A percentile compares a stretch with the other conserved stretches of the same genome.
Evolutionary conservation across 2,797 vertebrate species (phyloP).

Genomic region (Psittacula echo): DNA sequence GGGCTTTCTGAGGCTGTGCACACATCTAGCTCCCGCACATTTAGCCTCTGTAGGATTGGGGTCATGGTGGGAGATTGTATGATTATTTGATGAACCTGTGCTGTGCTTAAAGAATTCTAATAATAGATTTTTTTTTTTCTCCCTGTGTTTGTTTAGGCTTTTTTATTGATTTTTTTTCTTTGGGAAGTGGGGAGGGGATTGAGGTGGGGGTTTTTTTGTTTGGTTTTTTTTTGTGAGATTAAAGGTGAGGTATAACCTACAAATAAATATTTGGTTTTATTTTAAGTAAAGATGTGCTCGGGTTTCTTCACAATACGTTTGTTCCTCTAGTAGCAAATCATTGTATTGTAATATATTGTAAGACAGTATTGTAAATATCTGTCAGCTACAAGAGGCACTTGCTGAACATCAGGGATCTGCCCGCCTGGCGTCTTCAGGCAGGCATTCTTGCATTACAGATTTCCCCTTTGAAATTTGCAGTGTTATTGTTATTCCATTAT

Average conservation of each 20-base stretch:
- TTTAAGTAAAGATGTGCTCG: background rate
- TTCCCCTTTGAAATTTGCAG: background rate
- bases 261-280: background rate
- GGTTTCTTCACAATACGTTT: background rate
- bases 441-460: background rate
- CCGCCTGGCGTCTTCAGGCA: background rate
- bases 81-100: background rate
- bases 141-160: background rate
- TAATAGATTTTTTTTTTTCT: background rate
- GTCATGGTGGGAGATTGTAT: background rate
- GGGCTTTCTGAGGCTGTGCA: background rate
- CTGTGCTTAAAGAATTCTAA: background rate
- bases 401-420: background rate
- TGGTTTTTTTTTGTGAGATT: background rate
- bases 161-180: background rate
- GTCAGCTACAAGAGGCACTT: background rate
- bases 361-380: background rate
- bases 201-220: background rate
- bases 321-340: background rate
- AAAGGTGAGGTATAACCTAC: background rate
- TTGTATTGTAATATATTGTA: background rate
- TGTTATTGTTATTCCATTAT: background rate
- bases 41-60: background rate
- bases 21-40: background rate
- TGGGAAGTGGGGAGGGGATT: no score